A percentile compares a stretch with the other conserved stretches of the same genome.
Evolutionary conservation across 2,888 invertebrate species (phyloP).

Genomic region (Rhyacophila evoluta): DNA sequence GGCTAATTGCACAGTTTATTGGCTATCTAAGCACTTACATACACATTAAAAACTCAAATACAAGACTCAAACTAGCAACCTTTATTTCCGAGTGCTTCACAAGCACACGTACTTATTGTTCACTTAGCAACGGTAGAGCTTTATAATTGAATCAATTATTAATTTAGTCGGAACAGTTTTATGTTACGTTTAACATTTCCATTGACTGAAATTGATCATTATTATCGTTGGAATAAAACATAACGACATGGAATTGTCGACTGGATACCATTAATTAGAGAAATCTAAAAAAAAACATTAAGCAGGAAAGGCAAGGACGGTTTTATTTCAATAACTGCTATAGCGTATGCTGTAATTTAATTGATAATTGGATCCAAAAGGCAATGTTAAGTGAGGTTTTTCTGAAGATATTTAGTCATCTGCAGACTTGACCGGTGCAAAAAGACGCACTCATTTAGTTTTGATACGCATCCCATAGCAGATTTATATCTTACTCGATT

Average conservation of each 20-base stretch:
- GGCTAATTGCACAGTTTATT: no score
- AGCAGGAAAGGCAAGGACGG: not conserved
- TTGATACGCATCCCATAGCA: not conserved
- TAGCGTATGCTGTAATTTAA: not conserved
- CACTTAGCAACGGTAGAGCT: no score
- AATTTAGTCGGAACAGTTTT: no score
- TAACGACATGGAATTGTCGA: not conserved
- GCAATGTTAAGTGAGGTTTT: constrained; percentile 34
- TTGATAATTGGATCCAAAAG: constrained; percentile 47
- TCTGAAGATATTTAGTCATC: constrained; percentile 25
- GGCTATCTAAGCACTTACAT: no score
- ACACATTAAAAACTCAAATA: no score
- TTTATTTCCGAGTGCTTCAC: no score
- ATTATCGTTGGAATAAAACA: not conserved
- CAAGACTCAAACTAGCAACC: no score
- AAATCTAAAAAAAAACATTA: not conserved
- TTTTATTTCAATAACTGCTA: constrained; percentile 13
- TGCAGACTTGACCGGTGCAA: not conserved
- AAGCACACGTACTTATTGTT: no score
- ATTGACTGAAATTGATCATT: no score
- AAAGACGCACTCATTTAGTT: not conserved
- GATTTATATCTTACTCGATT: constrained; percentile 38
- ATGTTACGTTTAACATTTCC: no score
- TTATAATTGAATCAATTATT: no score
- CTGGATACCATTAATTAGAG: not conserved